These are phyloP conservation scores for Drosophila lacicola DNA, from an alignment of 2,888 invertebrate genomes.

Conservation along the genomic window DNA sequence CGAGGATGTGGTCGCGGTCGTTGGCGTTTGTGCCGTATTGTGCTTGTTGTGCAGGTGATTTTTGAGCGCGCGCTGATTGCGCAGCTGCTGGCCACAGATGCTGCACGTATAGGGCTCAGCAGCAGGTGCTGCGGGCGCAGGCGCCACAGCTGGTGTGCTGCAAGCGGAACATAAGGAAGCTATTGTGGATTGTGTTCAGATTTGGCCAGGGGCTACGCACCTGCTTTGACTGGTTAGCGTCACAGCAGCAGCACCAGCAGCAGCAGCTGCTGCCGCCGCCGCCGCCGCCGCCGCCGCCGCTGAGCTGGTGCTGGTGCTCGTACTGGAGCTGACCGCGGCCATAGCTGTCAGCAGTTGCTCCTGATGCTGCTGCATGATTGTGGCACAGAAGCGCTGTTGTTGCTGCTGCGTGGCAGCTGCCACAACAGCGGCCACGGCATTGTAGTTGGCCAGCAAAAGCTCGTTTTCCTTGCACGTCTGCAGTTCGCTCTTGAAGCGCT, in stretches of 20 bases:
- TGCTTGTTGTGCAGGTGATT: constrained; percentile 65
- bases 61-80: constrained; percentile 54
- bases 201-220: constrained; percentile 8
- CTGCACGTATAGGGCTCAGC: constrained; percentile 40
- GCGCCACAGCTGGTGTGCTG: constrained; percentile 18
- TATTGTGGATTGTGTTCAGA: neutral
- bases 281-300: constrained; percentile 5
- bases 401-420: constrained; percentile 54
- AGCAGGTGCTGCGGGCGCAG: constrained; percentile 9
- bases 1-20: constrained; percentile 3
- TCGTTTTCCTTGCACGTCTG: constrained; percentile 65
- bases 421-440: constrained; percentile 67
- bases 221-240: constrained; percentile 36
- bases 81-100: constrained; percentile 54
- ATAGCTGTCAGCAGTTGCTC: constrained; percentile 54
- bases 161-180: neutral
- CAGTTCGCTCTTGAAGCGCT: constrained; percentile 48
- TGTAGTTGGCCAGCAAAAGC: constrained; percentile 69
- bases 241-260: constrained; percentile 23
- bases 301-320: constrained; percentile 24
- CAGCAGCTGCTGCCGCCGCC: constrained; percentile 26
- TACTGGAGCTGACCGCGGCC: constrained; percentile 35
- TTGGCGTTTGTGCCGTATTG: constrained; percentile 9
- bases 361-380: constrained; percentile 60
- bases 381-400: constrained; percentile 54